Percentiles rank a stretch among this genome's conserved stretches.
These are phyloP conservation scores for human (Homo sapiens) DNA, from an alignment of 2,113 vertebrate species.

Conservation along the genomic window GRCh38 chr2:238451501-238452000, in stretches of 20 bases:
- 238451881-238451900: neutral
- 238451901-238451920: too few relatives aligned
- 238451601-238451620: neutral
- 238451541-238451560: neutral
- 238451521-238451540: rapidly evolving
- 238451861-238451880: neutral
- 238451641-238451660: neutral
- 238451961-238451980: rapidly evolving
- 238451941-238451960: neutral
- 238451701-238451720: neutral
- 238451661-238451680: neutral
- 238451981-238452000: neutral
- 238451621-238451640: neutral
- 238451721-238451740: neutral
- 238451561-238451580: rapidly evolving
- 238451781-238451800: neutral
- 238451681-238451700: neutral
- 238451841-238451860: neutral
- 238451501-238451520: too few relatives aligned
- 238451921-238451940: neutral
- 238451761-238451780: neutral
- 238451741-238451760: neutral
- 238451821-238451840: neutral
- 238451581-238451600: neutral
- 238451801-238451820: neutral